A percentile compares a stretch with the other conserved stretches of the same genome.
phyloP scores from a whole-genome alignment of 2,888 invertebrate species.

The Crossocerus cetratus region DNA sequence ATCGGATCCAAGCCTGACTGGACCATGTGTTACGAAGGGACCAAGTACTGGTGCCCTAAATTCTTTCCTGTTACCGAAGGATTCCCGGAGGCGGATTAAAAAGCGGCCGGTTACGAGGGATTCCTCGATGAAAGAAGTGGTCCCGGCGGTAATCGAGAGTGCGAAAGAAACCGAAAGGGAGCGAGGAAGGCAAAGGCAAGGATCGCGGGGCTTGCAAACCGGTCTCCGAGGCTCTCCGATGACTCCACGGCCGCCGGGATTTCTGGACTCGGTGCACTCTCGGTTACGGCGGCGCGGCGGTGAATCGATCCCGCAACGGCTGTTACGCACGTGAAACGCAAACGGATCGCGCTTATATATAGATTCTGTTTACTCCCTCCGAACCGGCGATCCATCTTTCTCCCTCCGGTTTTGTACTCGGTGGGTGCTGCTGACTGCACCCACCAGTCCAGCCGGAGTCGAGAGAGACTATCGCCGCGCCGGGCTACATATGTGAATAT shows the following conservation, averaged over 20 bases:
- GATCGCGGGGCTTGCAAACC: conserved; percentile 23
- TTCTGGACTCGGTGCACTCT: conserved; percentile 30
- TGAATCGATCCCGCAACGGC: conserved; percentile 44
- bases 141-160: not conserved
- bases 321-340: conserved; percentile 33
- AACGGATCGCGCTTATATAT: conserved; percentile 2
- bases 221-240: conserved; percentile 30
- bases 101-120: too few relatives aligned
- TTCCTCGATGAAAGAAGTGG: too few relatives aligned
- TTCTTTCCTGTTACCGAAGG: too few relatives aligned
- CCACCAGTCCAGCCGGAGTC: not conserved
- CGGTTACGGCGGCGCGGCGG: conserved; percentile 30
- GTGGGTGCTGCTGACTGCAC: not conserved
- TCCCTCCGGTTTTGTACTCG: not conserved
- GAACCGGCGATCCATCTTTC: not conserved
- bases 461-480: not conserved
- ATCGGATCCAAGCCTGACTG: too few relatives aligned
- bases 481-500: not conserved
- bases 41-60: too few relatives aligned
- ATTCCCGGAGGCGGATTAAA: too few relatives aligned
- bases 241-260: conserved; percentile 43
- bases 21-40: too few relatives aligned
- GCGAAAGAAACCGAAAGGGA: conserved; percentile 41
- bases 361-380: conserved; percentile 4
- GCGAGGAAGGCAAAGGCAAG: conserved; percentile 21